These are phyloP conservation scores for Phylloscopus trochiloides DNA, from an alignment of 2,113 vertebrate species.

Conservation along the genomic window DNA sequence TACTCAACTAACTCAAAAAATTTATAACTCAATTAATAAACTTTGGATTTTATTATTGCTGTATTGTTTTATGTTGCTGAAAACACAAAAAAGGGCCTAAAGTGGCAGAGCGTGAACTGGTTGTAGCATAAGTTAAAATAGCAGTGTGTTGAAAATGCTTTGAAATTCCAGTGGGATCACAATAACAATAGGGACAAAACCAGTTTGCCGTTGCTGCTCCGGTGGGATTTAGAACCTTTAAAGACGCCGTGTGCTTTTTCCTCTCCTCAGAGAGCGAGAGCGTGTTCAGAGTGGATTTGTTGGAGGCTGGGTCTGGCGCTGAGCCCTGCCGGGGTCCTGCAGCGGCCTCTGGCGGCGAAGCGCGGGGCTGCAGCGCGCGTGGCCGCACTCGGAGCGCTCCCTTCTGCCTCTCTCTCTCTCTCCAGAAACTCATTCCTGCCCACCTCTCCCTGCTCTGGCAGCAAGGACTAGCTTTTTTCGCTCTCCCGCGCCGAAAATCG, in stretches of 20 bases:
- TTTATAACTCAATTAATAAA: neutral
- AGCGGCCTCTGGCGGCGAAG: slow-evolving; percentile 10
- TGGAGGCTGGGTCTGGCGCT: accelerated
- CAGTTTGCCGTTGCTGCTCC: neutral
- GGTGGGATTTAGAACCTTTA: neutral
- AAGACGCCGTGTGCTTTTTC: neutral
- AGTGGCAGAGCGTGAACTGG: neutral
- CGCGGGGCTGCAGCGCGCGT: accelerated
- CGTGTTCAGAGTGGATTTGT: accelerated
- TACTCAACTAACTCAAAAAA: neutral
- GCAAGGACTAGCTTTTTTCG: accelerated
- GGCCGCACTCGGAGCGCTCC: accelerated
- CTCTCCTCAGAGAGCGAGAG: neutral
- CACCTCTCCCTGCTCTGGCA: accelerated
- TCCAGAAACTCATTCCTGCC: accelerated
- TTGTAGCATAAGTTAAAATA: neutral
- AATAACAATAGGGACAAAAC: neutral
- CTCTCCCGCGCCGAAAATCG: neutral
- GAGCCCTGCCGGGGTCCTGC: neutral
- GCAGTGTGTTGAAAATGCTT: neutral
- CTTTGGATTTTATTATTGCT: neutral
- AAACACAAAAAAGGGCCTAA: neutral
- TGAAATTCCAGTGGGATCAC: neutral
- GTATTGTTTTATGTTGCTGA: neutral
- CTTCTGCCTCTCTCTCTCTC: accelerated